Base-by-base conservation (phyloP, 2,797 vertebrate genomes). In the Octomys mimax region DNA sequence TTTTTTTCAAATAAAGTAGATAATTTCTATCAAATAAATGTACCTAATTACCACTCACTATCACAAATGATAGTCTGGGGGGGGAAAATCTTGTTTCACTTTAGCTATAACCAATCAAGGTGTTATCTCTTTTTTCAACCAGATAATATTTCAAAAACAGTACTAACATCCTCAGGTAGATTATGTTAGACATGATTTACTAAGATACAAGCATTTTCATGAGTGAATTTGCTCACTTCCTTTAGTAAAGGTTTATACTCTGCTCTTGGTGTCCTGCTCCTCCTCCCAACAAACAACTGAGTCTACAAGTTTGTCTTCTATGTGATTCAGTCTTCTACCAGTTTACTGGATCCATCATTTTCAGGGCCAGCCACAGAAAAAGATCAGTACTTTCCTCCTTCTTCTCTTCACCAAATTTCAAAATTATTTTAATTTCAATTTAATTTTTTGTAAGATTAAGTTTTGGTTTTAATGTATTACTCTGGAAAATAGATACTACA, bases 351-450 rank as follows among this genome's bases (percentile, higher is more conserved):
- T 21, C 9, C 3, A 36, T 71, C 16, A 64, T 52, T 42, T 70
- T 70, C 7, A 80, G 39, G 16, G 28, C 2, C 19, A 59, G 26
- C 78, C 91, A 84, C 22, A 87, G 16, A 28, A 88, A 94, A 92
- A 61, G 0, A 78, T 88, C 28, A 64, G 54, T 59, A 66, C 18
- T 82, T 78, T 88, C 24, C 52, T 84, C 87, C 42, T 12, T 86
- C 22, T 22, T 92, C 24, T 94, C 54, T 70, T 94, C 64, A 89
- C 1, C 85, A 94, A 39, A 59, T 70, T 49, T 49, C 78, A 59
- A 70, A 83, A 70, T 70, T 42, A 79, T 83, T 91, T 94, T 75
- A 0, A 87, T 80, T 95, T 87, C 62, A 95, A 87, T 66, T 80
- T 64, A 36, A 86, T 70, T 70, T 88, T 86, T n/a, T 52, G 0